Evolutionary conservation across 2,113 vertebrate species (phyloP), one percentile per base, ranked within the genome.

Genomic region (Gymnocephalus cernua): DNA sequence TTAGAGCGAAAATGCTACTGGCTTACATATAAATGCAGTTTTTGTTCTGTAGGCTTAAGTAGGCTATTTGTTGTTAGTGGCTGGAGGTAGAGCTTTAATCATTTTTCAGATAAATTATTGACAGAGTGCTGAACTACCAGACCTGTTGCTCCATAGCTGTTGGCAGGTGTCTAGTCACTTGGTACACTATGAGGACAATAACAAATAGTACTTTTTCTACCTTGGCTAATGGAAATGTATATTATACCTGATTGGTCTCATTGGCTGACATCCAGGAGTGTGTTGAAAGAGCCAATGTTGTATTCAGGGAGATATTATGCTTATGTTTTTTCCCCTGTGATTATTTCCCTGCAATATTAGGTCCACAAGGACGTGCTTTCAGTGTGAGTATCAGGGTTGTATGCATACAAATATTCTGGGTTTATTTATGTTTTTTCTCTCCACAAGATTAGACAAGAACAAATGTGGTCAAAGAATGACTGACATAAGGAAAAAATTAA

Each of bases 91-190:
- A 72, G 53, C 53, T 77, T 67, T 62, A n/a, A 12, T 14, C 27
- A 54, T 50, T 74, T 64, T 59, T 45, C 25, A 70, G 3, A 74
- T 57, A 15, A 19, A n/a, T 65, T 56, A 79, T 54, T 73, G 19
- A 56, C 66, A 67, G 7, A 66, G 47, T 53, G 35, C 27, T 78
- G 32, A 85, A 72, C 54, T 74, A 13, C 74, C 27, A 74, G 81
- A 93, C 87, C 84, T 91, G 90, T 92, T 91, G 90, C 88, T 72
- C 63, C 10, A 27, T 48, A 70, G 35, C 76, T 86, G 79, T 79
- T 67, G 44, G 13, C 70, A 82, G 71, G 64, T 86, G 81, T 29
- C 23, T 9, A 18, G 8, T 69, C 51, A 66, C 76, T 81, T 62
- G 9, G 23, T 48, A 68, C 63, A 81, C 38, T 14, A 11, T 48